These are phyloP conservation scores for Aplodontia rufa DNA, from an alignment of 2,113 vertebrate genomes.

Conservation along the genomic window DNA sequence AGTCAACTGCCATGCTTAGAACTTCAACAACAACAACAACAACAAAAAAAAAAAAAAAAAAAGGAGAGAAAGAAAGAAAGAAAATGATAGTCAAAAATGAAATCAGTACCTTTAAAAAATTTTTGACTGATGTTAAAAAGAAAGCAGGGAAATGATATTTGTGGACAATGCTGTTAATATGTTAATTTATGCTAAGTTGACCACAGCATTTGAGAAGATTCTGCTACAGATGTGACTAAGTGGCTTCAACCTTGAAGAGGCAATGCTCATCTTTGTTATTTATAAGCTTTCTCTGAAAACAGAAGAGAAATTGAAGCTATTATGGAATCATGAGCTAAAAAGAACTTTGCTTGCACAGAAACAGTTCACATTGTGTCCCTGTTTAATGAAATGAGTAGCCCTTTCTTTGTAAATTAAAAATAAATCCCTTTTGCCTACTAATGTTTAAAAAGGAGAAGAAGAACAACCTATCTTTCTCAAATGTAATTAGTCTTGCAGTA, in stretches of 20 bases:
- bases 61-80: no score
- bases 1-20: not conserved
- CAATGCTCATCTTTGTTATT: not conserved
- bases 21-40: no score
- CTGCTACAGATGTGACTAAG: not conserved
- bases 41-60: not conserved
- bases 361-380: not conserved
- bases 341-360: not conserved
- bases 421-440: not conserved
- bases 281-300: not conserved
- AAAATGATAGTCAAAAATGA: not conserved
- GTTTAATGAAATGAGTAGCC: not conserved
- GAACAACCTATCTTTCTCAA: slow-evolving; percentile 27
- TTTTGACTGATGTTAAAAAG: not conserved
- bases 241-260: not conserved
- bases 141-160: not conserved
- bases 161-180: not conserved
- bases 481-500: slow-evolving; percentile 53
- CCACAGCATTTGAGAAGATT: not conserved
- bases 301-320: not conserved
- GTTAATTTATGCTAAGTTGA: not conserved
- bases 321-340: not conserved
- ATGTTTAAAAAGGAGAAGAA: slow-evolving; percentile 53
- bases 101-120: not conserved
- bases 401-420: slow-evolving; percentile 55